These are phyloP conservation scores for Vanacampus margaritifer DNA, from an alignment of 2,113 vertebrate genomes.

Conservation along the genomic window DNA sequence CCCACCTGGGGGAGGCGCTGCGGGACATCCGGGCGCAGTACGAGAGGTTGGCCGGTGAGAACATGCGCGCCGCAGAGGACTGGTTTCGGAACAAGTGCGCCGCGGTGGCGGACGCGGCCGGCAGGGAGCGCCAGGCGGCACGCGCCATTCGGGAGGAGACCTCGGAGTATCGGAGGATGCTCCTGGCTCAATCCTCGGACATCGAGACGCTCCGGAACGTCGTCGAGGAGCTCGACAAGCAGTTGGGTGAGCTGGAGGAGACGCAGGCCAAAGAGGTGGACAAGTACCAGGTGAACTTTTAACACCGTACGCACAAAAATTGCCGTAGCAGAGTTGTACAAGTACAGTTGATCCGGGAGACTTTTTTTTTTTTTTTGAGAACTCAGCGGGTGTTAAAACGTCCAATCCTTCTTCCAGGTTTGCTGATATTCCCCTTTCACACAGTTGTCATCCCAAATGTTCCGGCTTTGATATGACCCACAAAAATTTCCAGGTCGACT, in stretches of 20 bases:
- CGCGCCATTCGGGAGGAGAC: conserved; percentile 81
- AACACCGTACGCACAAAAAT: too few relatives aligned
- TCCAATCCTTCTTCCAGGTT: too few relatives aligned
- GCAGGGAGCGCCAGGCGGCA: conserved; percentile 75
- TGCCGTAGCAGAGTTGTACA: too few relatives aligned
- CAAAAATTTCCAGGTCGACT: too few relatives aligned
- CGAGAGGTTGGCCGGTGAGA: conserved; percentile 75
- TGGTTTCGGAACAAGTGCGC: conserved; percentile 79
- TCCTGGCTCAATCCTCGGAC: conserved; percentile 77
- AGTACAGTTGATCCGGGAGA: too few relatives aligned
- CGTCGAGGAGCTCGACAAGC: conserved; percentile 75
- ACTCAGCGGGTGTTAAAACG: too few relatives aligned
- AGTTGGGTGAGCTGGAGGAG: conserved; percentile 78
- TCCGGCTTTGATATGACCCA: too few relatives aligned
- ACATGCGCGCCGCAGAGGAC: conserved; percentile 77
- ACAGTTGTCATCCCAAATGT: too few relatives aligned
- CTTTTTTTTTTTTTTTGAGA: too few relatives aligned
- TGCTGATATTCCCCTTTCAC: too few relatives aligned
- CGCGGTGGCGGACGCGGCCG: conserved; percentile 71
- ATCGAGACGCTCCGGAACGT: conserved; percentile 77
- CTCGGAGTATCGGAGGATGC: conserved; percentile 76
- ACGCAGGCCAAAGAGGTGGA: conserved; percentile 73
- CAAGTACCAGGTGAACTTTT: conserved; percentile 74
- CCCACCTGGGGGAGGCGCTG: conserved; percentile 74
- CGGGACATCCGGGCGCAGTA: conserved; percentile 77